Evolutionary conservation across 2,888 invertebrate species (phyloP).

Genomic region (Capitulum mitella): DNA sequence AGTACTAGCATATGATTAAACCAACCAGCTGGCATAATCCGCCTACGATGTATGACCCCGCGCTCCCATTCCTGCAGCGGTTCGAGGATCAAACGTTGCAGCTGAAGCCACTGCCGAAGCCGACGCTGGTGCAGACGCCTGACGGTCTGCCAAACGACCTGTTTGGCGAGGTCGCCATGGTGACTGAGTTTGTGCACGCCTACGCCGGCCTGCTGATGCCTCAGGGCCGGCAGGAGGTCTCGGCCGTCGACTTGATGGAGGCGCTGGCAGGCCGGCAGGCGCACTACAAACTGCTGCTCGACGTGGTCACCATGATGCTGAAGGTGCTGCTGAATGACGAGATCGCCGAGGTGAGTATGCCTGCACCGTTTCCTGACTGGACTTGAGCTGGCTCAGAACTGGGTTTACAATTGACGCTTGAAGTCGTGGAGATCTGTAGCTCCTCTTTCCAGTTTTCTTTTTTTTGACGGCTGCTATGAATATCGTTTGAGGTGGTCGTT

Average conservation of each 20-base stretch:
- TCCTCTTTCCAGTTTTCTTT: too few relatives aligned
- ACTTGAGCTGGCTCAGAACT: too few relatives aligned
- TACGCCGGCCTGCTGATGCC: slow-evolving; percentile 40
- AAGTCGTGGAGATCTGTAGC: too few relatives aligned
- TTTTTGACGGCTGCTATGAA: too few relatives aligned
- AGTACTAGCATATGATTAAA: too few relatives aligned
- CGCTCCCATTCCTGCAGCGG: too few relatives aligned
- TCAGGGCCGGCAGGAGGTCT: neutral
- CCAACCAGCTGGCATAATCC: too few relatives aligned
- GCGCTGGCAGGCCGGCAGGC: slow-evolving; percentile 30
- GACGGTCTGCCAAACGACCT: slow-evolving; percentile 43
- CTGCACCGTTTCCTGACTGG: too few relatives aligned
- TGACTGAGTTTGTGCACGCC: slow-evolving; percentile 44
- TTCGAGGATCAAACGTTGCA: slow-evolving; percentile 12
- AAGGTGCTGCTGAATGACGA: slow-evolving; percentile 32
- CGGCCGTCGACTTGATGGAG: slow-evolving; percentile 31
- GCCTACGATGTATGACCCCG: too few relatives aligned
- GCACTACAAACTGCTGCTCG: slow-evolving; percentile 31
- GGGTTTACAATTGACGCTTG: too few relatives aligned
- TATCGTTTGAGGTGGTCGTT: too few relatives aligned
- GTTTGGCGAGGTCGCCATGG: slow-evolving; percentile 46
- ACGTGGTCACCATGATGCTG: slow-evolving; percentile 32
- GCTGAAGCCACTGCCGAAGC: slow-evolving; percentile 3
- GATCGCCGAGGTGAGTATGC: slow-evolving; percentile 27
- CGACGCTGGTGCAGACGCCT: slow-evolving; percentile 32